Evolutionary conservation across 2,113 vertebrate genomes (phyloP).

Genomic region (Danio rerio): DNA sequence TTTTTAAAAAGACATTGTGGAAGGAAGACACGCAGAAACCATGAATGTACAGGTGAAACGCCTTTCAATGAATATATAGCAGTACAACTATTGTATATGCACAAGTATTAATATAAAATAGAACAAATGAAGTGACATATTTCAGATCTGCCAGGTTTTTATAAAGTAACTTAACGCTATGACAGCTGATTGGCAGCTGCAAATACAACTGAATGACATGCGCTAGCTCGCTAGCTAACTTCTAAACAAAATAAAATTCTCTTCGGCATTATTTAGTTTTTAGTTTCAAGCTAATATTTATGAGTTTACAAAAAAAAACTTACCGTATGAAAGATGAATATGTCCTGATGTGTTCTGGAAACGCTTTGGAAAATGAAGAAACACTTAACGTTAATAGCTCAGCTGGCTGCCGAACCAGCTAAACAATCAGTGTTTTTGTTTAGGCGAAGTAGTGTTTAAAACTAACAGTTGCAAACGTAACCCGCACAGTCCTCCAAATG

Average conservation of each 20-base stretch:
- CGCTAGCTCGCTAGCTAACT: conserved; percentile 11
- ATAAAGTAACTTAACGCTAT: neutral
- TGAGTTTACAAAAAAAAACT: neutral
- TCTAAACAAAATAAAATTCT: conserved; percentile 23
- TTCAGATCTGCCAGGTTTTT: neutral
- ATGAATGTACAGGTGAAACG: too few species aligned
- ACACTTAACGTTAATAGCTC: neutral
- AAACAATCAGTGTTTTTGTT: conserved; percentile 1
- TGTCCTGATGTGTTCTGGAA: neutral
- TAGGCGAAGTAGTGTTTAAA: conserved; percentile 2
- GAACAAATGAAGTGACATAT: neutral
- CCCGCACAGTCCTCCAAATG: neutral
- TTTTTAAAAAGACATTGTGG: too few species aligned
- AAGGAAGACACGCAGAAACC: too few species aligned
- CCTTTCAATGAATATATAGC: neutral
- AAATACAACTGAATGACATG: neutral
- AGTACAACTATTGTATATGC: neutral
- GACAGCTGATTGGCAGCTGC: conserved; percentile 31
- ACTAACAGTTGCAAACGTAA: neutral
- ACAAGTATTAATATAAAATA: neutral
- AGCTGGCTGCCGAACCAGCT: conserved; percentile 50
- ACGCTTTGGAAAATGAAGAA: neutral
- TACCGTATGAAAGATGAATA: conserved; percentile 2
- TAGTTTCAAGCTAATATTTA: neutral
- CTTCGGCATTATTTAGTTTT: neutral